These are phyloP conservation scores for Pseudorhombus dupliciocellatus DNA, from an alignment of 2,113 vertebrate species.

Conservation along the genomic window DNA sequence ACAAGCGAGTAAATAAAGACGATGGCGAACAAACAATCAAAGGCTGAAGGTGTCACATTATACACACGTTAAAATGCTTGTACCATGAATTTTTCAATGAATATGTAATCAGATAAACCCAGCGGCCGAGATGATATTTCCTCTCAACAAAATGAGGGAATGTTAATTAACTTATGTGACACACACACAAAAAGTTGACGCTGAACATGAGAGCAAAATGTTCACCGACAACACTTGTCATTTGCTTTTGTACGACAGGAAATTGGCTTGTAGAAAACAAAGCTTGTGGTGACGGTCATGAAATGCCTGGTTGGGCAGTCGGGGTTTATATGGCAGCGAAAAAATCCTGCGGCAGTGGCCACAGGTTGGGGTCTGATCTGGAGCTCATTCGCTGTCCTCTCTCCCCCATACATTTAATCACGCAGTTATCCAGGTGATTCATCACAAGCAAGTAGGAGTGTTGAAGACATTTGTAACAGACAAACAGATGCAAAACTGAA, in stretches of 20 bases:
- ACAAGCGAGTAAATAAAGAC: not conserved
- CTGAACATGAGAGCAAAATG: not conserved
- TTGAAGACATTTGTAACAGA: no score
- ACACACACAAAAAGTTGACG: not conserved
- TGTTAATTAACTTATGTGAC: slow-evolving; percentile 1
- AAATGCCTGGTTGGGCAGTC: no score
- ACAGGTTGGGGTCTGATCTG: no score
- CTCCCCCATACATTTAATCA: no score
- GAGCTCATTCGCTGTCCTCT: no score
- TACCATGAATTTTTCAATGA: slow-evolving; percentile 10
- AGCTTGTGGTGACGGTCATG: no score
- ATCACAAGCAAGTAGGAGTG: no score
- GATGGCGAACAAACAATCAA: not conserved
- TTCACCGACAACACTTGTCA: not conserved
- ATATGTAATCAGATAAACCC: not conserved
- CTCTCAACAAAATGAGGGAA: not conserved
- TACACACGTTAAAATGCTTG: not conserved
- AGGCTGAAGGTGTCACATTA: not conserved
- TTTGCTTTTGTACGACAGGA: not conserved
- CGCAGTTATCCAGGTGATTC: no score
- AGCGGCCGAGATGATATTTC: not conserved
- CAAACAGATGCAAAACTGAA: no score
- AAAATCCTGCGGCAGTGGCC: no score
- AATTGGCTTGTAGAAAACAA: not conserved
- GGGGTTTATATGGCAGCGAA: no score